phyloP scores from a whole-genome alignment of 1,140 invertebrate genomes.

The Brachionus calyciflorus region DNA sequence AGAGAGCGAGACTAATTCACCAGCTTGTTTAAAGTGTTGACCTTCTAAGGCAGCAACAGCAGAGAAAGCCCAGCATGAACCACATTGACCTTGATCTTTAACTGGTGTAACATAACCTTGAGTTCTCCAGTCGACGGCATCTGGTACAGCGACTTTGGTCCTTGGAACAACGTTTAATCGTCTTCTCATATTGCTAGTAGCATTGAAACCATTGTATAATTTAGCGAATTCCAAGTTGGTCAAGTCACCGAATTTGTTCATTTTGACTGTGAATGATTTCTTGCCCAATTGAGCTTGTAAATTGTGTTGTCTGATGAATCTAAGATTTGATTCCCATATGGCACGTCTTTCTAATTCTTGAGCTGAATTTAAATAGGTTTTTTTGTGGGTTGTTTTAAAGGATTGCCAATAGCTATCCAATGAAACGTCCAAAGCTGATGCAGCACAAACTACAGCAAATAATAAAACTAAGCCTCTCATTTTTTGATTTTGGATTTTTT shows the following conservation, averaged over 20 bases:
- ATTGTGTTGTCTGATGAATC: conserved; percentile 41
- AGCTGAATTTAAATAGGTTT: background rate
- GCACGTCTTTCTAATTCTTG: conserved; percentile 32
- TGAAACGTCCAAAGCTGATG: conserved; percentile 27
- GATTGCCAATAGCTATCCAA: conserved; percentile 16
- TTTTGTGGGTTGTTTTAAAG: conserved; percentile 28
- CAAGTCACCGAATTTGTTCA: conserved; percentile 47
- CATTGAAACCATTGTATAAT: conserved; percentile 18
- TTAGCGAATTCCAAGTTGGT: conserved; percentile 34
- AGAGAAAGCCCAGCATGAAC: conserved; percentile 41
- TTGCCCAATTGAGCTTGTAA: conserved; percentile 35
- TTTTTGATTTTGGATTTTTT: background rate
- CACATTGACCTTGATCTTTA: conserved; percentile 46
- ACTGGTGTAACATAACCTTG: conserved; percentile 43
- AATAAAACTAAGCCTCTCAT: conserved; percentile 10
- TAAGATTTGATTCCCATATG: conserved; percentile 29
- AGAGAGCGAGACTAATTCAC: conserved; percentile 80
- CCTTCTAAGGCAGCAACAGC: conserved; percentile 82
- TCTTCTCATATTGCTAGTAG: background rate
- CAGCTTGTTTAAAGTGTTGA: conserved; percentile 82
- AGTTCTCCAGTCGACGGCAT: conserved; percentile 46
- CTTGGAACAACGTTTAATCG: background rate
- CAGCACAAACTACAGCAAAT: conserved; percentile 29
- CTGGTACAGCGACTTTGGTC: conserved; percentile 35
- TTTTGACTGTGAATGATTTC: conserved; percentile 15